Base-by-base conservation (phyloP, 2,797 vertebrate species). In the Microcaecilia unicolor region DNA sequence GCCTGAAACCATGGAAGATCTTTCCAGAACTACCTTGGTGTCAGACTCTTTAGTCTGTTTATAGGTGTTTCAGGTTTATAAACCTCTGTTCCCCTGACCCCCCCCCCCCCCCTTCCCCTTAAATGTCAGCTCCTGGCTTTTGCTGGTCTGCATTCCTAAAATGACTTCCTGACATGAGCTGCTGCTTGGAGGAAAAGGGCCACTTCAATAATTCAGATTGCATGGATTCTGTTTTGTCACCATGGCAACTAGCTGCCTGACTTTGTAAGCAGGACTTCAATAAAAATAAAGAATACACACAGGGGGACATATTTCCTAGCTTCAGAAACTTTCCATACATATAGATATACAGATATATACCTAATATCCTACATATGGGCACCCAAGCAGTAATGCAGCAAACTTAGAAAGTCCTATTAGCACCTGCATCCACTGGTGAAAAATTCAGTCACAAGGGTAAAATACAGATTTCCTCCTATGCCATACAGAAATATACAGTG, bases 161-260 rank as follows among this genome's bases (percentile, higher is more conserved):
- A 32, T 48, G 46, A 52, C 55, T 61, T 48, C 22, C 28, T 25
- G 51, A 28, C 37, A 36, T 41, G 43, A 53, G 46, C 49, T 47
- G 28, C 46, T 49, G 41, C 65, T 69, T 59, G 55, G 50, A 67
- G 69, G 56, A 57, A 48, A 70, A 63, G 63, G 59, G 59, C 56
- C 29, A 38, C 43, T 58, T 78, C 64, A 74, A 75, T 72, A 67
- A 72, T 72, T 72, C 68, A 74, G 56, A 39, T 37, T 27, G 56
- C 55, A 52, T 52, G 58, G 59, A 67, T 70, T 62, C 64, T 58
- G 55, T 58, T 64, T 68, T 54, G 74, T 74, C 69, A 62, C 58
- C 53, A 71, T 70, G 55, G 64, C 53, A 74, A 78, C 74, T 37
- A 45, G 48, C 40, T 64, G 51, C 37, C 51, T 60, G 56, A 45